These are phyloP conservation scores for Sitobion miscanthi DNA, from an alignment of 1,140 invertebrate genomes.

Conservation along the genomic window DNA sequence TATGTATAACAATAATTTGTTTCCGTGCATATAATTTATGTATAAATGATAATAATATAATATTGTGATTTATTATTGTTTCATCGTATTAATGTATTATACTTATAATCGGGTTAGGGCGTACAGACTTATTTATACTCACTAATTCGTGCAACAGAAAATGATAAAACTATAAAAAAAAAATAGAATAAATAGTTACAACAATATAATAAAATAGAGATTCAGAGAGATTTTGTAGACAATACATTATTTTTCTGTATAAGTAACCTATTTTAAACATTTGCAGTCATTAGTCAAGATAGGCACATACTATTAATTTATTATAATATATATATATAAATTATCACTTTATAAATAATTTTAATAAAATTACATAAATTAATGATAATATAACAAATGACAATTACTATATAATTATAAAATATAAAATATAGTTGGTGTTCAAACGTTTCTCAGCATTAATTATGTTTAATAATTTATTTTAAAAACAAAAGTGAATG, in stretches of 20 bases:
- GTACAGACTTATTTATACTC: background rate
- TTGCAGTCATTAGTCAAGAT: too few relatives aligned
- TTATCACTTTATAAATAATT: background rate
- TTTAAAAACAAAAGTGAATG: background rate
- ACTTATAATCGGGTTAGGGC: background rate
- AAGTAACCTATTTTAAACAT: too few relatives aligned
- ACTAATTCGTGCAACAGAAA: background rate
- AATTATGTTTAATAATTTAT: background rate
- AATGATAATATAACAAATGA: background rate
- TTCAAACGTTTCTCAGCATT: background rate
- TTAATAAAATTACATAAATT: background rate
- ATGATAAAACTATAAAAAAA: background rate
- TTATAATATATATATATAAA: too few relatives aligned
- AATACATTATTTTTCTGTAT: too few relatives aligned
- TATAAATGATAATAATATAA: background rate
- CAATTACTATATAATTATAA: background rate
- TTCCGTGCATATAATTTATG: background rate
- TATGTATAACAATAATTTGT: background rate
- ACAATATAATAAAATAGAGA: background rate
- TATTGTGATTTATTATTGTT: background rate
- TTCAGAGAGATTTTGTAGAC: too few relatives aligned
- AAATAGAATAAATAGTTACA: background rate
- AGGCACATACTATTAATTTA: too few relatives aligned
- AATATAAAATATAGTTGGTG: background rate
- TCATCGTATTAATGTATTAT: background rate